Conservation (phyloP, 2,113 vertebrate species). For the Nyctereutes procyonoides region DNA sequence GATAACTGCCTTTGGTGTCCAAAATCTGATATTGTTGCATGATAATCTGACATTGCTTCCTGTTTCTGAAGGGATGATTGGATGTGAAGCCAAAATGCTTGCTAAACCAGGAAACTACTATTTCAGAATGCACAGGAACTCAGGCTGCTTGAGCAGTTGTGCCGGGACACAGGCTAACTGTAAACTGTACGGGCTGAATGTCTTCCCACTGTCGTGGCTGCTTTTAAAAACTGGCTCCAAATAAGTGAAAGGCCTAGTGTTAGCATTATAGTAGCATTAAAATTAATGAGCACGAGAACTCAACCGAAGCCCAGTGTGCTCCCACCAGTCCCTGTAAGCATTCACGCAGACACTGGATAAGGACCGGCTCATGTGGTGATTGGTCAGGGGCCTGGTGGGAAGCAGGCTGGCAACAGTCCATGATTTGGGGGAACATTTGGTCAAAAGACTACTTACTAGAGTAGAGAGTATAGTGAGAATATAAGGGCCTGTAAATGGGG, state of each 20-base stretch:
- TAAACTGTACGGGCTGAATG: not conserved
- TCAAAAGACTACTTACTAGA: not conserved
- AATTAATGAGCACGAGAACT: not conserved
- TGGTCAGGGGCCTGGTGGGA: not conserved
- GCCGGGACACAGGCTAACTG: not conserved
- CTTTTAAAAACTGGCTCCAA: not conserved
- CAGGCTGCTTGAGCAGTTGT: not conserved
- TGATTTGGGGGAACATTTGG: not conserved
- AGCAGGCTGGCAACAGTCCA: not conserved
- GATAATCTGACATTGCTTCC: slow-evolving; percentile 25
- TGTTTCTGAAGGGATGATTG: slow-evolving; percentile 35
- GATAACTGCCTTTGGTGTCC: slow-evolving; percentile 9
- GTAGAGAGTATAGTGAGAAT: not conserved
- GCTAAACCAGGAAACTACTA: not conserved
- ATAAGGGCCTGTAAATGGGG: not conserved
- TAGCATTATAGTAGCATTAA: not conserved
- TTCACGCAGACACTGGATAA: not conserved
- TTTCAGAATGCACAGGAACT: not conserved
- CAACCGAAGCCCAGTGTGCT: not conserved
- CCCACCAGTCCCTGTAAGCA: not conserved
- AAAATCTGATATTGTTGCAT: not conserved
- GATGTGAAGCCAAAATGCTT: not conserved
- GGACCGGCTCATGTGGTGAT: not conserved
- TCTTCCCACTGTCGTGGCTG: not conserved
- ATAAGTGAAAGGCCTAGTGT: not conserved